Percentiles rank a stretch among this genome's conserved stretches.
These are phyloP conservation scores for Cephalopachus bancanus DNA, from an alignment of 2,797 vertebrate species.

Conservation along the genomic window DNA sequence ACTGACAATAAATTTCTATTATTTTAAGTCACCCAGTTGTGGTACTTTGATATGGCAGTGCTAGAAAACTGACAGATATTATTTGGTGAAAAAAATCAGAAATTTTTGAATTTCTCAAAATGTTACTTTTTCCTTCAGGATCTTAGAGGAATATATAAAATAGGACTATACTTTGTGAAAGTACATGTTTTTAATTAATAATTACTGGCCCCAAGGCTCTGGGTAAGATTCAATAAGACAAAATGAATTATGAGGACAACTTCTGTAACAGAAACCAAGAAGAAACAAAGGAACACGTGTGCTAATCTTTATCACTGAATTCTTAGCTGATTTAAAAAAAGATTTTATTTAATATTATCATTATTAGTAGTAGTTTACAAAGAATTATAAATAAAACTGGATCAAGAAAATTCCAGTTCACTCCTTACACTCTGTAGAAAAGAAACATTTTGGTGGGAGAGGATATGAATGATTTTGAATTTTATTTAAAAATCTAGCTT, in stretches of 20 bases:
- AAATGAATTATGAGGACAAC: neutral
- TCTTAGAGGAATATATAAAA: neutral
- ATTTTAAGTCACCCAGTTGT: neutral
- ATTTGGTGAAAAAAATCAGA: neutral
- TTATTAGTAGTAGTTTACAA: neutral
- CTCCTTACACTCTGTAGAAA: neutral
- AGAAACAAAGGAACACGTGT: neutral
- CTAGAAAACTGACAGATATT: neutral
- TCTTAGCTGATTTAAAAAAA: neutral
- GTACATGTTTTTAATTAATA: slow-evolving; percentile 4
- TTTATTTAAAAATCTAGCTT: neutral
- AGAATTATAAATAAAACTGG: neutral
- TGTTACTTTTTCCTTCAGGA: neutral
- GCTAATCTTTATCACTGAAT: neutral
- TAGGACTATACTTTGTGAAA: neutral
- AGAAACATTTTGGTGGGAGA: neutral
- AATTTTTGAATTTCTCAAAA: neutral
- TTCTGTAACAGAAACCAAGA: neutral
- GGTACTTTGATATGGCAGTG: neutral
- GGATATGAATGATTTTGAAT: neutral
- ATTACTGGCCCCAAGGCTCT: neutral
- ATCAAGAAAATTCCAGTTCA: neutral
- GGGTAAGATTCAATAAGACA: neutral
- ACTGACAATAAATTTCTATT: neutral
- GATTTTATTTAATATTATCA: neutral